Evolutionary conservation across 2,113 vertebrate genomes (phyloP).

Genomic region (Rhombomys opimus): DNA sequence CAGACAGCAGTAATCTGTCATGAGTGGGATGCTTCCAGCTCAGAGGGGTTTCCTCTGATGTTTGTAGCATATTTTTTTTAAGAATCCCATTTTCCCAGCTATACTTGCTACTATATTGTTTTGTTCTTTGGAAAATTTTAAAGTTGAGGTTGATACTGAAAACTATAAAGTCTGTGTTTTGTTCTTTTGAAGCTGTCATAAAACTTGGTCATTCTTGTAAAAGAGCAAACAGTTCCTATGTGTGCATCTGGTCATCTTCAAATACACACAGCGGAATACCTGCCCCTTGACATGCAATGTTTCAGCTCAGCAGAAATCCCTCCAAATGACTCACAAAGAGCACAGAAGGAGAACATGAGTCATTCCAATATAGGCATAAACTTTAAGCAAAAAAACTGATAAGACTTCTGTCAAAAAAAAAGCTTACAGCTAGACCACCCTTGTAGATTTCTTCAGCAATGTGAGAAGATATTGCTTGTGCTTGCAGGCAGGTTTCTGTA

Average conservation of each 20-base stretch:
- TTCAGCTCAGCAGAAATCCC: slow-evolving; percentile 54
- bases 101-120: neutral
- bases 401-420: neutral
- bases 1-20: too few species aligned
- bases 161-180: neutral
- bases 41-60: neutral
- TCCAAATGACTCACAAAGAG: slow-evolving; percentile 25
- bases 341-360: slow-evolving; percentile 47
- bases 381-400: slow-evolving; percentile 67
- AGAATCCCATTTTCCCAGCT: neutral
- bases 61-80: neutral
- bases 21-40: neutral
- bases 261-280: neutral
- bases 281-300: neutral
- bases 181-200: neutral
- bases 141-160: neutral
- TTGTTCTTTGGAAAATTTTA: slow-evolving; percentile 5
- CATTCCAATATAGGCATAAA: slow-evolving; percentile 45
- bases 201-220: neutral
- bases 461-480: neutral
- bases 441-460: slow-evolving; percentile 1
- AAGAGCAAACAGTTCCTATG: neutral
- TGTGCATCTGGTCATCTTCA: neutral
- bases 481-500: neutral
- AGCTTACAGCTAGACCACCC: slow-evolving; percentile 47